These are phyloP conservation scores for Muntiacus reevesi DNA, from an alignment of 2,113 vertebrate species.

Conservation along the genomic window DNA sequence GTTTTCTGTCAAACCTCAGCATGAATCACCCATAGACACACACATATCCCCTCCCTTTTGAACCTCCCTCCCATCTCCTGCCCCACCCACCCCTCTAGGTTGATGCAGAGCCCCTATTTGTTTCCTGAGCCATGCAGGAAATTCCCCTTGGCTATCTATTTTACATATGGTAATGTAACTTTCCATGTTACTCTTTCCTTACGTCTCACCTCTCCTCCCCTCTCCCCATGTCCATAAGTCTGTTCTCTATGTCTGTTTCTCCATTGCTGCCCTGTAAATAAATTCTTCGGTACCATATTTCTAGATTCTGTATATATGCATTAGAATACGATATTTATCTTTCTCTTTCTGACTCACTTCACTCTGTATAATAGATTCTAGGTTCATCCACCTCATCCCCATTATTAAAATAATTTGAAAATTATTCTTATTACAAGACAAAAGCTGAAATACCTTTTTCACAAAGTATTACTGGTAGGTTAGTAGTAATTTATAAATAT, in stretches of 20 bases:
- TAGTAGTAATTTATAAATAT: slow-evolving; percentile 90
- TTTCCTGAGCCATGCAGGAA: neutral
- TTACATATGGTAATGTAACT: neutral
- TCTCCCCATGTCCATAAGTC: neutral
- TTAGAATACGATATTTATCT: neutral
- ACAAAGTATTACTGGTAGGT: slow-evolving; percentile 70
- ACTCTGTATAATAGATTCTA: neutral
- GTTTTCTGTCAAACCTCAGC: neutral
- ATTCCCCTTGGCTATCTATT: neutral
- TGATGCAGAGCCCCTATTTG: neutral
- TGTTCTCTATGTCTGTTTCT: neutral
- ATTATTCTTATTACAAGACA: slow-evolving; percentile 15
- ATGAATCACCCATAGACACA: neutral
- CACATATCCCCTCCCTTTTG: neutral
- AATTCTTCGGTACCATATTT: neutral
- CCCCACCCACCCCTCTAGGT: neutral
- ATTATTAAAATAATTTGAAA: slow-evolving; percentile 46
- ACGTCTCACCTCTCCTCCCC: neutral
- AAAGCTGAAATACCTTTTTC: slow-evolving; percentile 57
- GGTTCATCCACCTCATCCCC: neutral
- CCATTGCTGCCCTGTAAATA: neutral
- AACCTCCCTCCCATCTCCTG: neutral
- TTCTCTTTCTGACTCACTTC: neutral
- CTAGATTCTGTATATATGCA: neutral
- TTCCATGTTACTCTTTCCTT: neutral